These are phyloP conservation scores for Astropecten irregularis DNA, from an alignment of 53 echinoderm and acorn worm genomes.

Conservation along the genomic window DNA sequence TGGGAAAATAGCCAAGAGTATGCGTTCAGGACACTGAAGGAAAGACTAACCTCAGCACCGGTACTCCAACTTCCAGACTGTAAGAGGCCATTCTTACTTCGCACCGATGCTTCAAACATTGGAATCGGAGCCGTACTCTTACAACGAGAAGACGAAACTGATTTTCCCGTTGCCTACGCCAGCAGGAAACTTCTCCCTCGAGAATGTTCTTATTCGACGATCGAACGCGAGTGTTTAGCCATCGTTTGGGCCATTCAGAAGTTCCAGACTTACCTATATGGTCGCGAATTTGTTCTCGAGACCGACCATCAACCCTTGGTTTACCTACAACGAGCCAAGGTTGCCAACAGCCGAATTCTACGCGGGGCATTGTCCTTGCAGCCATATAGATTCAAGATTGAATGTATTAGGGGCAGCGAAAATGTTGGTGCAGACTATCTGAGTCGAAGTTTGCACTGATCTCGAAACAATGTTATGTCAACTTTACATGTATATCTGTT, in stretches of 20 bases:
- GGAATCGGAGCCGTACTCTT: conserved; percentile 9
- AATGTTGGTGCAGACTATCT: conserved; percentile 55
- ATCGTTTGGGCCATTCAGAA: conserved; percentile 43
- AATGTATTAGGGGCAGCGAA: conserved; percentile 26
- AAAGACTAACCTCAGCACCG: not conserved
- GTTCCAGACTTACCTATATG: conserved; percentile 35
- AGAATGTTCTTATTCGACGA: conserved; percentile 29
- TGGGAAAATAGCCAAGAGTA: conserved; percentile 10
- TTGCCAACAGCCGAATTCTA: conserved; percentile 32
- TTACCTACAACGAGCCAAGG: not conserved
- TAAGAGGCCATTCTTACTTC: not conserved
- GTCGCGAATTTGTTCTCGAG: conserved; percentile 29
- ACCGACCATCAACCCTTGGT: conserved; percentile 45
- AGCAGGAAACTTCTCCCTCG: conserved; percentile 45
- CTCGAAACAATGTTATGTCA: not conserved
- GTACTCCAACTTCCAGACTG: conserved; percentile 19
- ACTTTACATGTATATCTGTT: not conserved
- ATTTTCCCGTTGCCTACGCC: conserved; percentile 17
- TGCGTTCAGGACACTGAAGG: not conserved
- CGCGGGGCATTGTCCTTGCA: conserved; percentile 50
- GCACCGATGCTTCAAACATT: conserved; percentile 5
- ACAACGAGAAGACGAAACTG: not conserved
- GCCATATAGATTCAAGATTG: conserved; percentile 25
- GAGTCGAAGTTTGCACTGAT: conserved; percentile 21
- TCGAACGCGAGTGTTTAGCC: conserved; percentile 65